Conservation (phyloP, 2,888 invertebrate genomes). For the Cremastinae sp. region DNA sequence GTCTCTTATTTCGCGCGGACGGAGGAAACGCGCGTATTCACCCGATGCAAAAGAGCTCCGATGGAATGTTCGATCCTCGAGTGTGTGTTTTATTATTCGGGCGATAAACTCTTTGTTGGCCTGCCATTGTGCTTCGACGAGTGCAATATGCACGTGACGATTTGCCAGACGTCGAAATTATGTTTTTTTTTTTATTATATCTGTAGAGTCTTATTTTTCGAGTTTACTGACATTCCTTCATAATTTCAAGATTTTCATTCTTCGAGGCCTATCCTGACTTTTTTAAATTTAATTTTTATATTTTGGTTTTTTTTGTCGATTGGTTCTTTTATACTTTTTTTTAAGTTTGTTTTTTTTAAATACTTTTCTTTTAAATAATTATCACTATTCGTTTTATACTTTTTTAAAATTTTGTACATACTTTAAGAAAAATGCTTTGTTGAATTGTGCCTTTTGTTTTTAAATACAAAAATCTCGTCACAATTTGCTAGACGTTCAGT, state of each 20-base stretch:
- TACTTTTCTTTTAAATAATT: too few relatives aligned
- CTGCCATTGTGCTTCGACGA: conserved; percentile 28
- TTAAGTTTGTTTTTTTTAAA: too few relatives aligned
- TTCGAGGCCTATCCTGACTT: too few relatives aligned
- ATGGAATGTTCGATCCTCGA: conserved; percentile 57
- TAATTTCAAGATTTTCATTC: background rate
- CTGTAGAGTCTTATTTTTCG: background rate
- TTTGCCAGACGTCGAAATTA: conserved; percentile 23
- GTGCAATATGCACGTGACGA: conserved; percentile 34
- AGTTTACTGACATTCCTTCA: background rate
- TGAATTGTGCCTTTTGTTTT: too few relatives aligned
- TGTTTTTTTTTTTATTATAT: conserved; percentile 14
- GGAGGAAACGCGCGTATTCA: conserved; percentile 3
- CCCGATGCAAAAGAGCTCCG: conserved; percentile 16
- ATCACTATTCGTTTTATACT: too few relatives aligned
- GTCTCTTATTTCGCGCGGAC: conserved; percentile 38
- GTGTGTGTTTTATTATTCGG: conserved; percentile 53
- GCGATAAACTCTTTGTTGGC: conserved; percentile 50
- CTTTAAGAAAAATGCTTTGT: too few relatives aligned
- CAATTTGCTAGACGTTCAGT: too few relatives aligned
- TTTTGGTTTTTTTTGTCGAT: too few relatives aligned
- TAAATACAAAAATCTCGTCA: too few relatives aligned
- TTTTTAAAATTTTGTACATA: too few relatives aligned
- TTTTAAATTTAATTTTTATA: too few relatives aligned
- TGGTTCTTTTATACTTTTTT: too few relatives aligned